These are phyloP conservation scores for Poicephalus meyeri DNA, from an alignment of 2,113 vertebrate species.

Conservation along the genomic window DNA sequence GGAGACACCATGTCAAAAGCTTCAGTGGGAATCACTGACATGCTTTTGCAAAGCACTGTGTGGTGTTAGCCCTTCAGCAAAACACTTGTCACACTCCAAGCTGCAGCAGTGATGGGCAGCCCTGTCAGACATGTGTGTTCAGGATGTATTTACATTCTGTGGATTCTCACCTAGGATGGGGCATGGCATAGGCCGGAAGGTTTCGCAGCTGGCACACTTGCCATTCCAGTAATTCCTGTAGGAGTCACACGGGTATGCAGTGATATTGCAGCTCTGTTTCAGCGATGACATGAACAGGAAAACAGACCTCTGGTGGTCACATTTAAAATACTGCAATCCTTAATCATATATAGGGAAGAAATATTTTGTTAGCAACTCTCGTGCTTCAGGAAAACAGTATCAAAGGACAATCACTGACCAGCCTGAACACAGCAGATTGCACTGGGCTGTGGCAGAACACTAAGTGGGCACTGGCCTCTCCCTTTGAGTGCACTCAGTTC, in stretches of 20 bases:
- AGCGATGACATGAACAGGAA: constrained; percentile 87
- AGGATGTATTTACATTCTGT: background rate
- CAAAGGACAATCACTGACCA: background rate
- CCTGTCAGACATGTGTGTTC: background rate
- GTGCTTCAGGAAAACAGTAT: background rate
- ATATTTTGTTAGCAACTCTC: background rate
- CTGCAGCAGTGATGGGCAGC: background rate
- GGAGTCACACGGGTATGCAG: constrained; percentile 83
- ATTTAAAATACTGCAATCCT: constrained; percentile 92
- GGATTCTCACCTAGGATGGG: constrained; percentile 83
- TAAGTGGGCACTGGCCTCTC: background rate
- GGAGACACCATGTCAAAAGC: background rate
- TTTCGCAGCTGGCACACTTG: constrained; percentile 81
- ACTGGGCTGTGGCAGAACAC: background rate
- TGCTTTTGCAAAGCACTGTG: background rate
- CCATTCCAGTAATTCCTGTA: constrained; percentile 85
- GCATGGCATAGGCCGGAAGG: constrained; percentile 77
- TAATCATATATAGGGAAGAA: background rate
- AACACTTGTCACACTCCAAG: background rate
- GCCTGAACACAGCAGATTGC: background rate
- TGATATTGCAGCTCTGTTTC: constrained; percentile 81
- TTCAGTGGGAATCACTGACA: background rate
- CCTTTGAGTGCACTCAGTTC: background rate
- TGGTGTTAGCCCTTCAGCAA: background rate
- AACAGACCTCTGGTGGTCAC: constrained; percentile 93